Base-by-base conservation (phyloP, 64 coral and sea anemone genomes). In the Stylophora pistillata region DNA sequence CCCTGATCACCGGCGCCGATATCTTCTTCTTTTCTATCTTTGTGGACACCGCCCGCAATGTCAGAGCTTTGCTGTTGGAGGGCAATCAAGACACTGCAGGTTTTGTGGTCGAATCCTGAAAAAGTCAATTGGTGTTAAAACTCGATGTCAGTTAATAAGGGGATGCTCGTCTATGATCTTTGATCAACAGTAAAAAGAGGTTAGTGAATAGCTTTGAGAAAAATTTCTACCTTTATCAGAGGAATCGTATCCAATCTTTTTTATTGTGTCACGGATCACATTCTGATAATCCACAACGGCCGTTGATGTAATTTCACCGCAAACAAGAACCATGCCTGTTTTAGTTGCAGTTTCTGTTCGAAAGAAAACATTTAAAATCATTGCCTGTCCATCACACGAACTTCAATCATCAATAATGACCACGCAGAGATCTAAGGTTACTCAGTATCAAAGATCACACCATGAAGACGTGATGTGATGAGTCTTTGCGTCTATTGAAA, bases 1-100 rank as follows among this genome's bases (percentile, higher is more conserved):
- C 97, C 97, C 68, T 99, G 97, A 64, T 99, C 97, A 59, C 97
- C 97, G 58, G 97, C 97, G 28, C 97, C 97, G n/a, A 99, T 79
- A 4, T 99, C 97, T 54, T 99, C 97, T 78, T 95, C 97, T 10
- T 92, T 87, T 52, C 93, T 32, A 9, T 89, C 94, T 30, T 82
- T 30, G 20, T 99, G 97, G 12, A 99, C 97, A 55, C 93, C 97
- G 55, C 81, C 76, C 10, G 97, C 97, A 66, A 99, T 99, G 21
- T 99, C 93, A 23, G 91, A 78, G 81, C 97, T 99, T 60, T 99
- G 97, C 34, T 99, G 93, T 72, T 99, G 93, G 58, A 99, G 75
- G 5, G 97, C 97, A 56, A 99, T 90, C 56, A 99, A 88, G 0
- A 99, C 97, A 71, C 95, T 99, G 74, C 97, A 99, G 26, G 97